phyloP scores from a whole-genome alignment of 2,797 vertebrate genomes.

The Masticophis lateralis region DNA sequence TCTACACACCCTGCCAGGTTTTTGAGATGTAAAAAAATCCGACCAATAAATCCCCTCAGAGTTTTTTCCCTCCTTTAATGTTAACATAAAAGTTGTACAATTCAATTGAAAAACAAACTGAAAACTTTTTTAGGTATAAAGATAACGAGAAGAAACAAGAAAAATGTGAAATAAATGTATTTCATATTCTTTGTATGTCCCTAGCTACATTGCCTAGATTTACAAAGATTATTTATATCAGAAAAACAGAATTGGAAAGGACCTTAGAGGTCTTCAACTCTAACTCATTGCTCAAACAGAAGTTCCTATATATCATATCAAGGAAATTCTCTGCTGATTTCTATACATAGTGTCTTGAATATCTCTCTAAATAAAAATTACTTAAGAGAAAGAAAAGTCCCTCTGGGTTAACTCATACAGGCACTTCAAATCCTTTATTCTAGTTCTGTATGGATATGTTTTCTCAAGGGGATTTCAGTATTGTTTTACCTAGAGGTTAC shows the following conservation, averaged over 20 bases:
- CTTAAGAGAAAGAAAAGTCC: not conserved
- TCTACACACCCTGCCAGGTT: not conserved
- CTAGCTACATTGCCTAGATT: not conserved
- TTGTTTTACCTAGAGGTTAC: not conserved
- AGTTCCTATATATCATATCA: too few species aligned
- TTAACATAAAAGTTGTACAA: too few species aligned
- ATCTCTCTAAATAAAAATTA: not conserved
- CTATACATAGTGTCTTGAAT: not conserved
- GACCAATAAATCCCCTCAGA: too few species aligned
- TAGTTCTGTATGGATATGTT: not conserved
- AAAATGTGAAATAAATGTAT: not conserved
- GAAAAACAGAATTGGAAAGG: too few species aligned
- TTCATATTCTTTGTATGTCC: not conserved
- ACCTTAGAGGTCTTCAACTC: too few species aligned
- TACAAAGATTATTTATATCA: not conserved
- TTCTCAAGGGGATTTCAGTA: not conserved
- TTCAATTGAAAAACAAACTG: too few species aligned
- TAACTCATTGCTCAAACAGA: too few species aligned
- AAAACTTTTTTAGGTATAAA: too few species aligned
- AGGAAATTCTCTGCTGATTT: not conserved
- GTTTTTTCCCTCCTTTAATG: too few species aligned
- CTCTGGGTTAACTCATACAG: not conserved
- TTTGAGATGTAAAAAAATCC: too few species aligned
- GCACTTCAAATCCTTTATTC: not conserved
- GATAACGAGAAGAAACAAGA: too few species aligned